phyloP scores from a whole-genome alignment of 2,888 invertebrate species.

The Mystacides longicornis region DNA sequence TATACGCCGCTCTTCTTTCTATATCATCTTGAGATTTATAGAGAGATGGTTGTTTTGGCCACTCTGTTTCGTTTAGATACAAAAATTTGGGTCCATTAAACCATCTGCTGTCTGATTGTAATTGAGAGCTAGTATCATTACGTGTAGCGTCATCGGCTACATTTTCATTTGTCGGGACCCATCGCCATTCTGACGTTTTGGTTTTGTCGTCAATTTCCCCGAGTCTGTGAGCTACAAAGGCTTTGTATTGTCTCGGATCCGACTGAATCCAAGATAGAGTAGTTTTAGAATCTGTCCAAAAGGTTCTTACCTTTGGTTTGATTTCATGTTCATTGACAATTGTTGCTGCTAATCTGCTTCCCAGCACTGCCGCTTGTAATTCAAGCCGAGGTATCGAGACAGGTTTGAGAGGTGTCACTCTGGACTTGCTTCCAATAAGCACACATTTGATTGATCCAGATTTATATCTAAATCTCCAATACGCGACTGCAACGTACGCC shows the following conservation, averaged over 20 bases:
- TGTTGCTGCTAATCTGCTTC: neutral
- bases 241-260: slow-evolving; percentile 27
- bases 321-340: neutral
- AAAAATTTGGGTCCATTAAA: slow-evolving; percentile 3
- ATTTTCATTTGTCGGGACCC: neutral
- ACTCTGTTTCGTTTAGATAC: neutral
- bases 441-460: neutral
- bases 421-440: slow-evolving; percentile 17
- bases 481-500: slow-evolving; percentile 18
- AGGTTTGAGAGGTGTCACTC: slow-evolving; percentile 21
- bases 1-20: neutral
- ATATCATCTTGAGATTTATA: neutral
- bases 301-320: slow-evolving; percentile 5
- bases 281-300: slow-evolving; percentile 29
- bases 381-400: slow-evolving; percentile 20
- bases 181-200: neutral
- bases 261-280: slow-evolving; percentile 27
- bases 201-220: slow-evolving; percentile 16
- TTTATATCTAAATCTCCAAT: neutral
- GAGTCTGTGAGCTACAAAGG: slow-evolving; percentile 25
- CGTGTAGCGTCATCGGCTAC: slow-evolving; percentile 19
- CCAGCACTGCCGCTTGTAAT: slow-evolving; percentile 22
- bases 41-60: neutral
- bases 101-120: neutral
- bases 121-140: slow-evolving; percentile 1